Conservation (phyloP, 2,888 invertebrate species). For the Bhutanitis thaidina region DNA sequence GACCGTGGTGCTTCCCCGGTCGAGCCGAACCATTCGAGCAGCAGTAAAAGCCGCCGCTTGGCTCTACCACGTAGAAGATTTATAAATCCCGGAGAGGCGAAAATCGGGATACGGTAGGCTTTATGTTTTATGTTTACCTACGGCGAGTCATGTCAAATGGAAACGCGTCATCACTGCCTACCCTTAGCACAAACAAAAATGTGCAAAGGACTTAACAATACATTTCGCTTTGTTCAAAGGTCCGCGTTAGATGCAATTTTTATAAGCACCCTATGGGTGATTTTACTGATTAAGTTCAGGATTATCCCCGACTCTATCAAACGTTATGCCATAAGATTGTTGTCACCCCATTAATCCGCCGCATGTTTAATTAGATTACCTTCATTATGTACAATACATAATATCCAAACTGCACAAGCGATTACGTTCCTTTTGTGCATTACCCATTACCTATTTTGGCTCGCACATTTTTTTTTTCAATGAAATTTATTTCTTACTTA, state of each 20-base stretch:
- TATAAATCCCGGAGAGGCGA: too few relatives aligned
- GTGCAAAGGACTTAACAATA: too few relatives aligned
- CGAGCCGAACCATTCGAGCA: too few relatives aligned
- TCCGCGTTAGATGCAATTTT: not conserved
- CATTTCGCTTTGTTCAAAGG: not conserved
- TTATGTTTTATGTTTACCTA: too few relatives aligned
- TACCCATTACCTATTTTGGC: not conserved
- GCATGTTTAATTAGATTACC: conserved; percentile 65
- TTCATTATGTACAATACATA: conserved; percentile 11
- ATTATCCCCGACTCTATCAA: conserved; percentile 58
- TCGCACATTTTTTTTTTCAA: not conserved
- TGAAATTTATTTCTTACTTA: not conserved
- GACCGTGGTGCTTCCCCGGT: too few relatives aligned
- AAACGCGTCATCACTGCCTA: too few relatives aligned
- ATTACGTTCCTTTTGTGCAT: conserved; percentile 22
- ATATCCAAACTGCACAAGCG: conserved; percentile 4
- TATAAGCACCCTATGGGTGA: conserved; percentile 32
- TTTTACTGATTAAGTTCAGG: conserved; percentile 69
- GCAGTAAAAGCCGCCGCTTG: too few relatives aligned
- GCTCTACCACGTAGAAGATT: too few relatives aligned
- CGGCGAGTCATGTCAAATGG: too few relatives aligned
- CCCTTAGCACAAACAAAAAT: too few relatives aligned
- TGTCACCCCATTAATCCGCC: conserved; percentile 73
- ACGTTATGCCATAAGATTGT: conserved; percentile 65
- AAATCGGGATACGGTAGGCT: too few relatives aligned